phyloP scores from a whole-genome alignment of 2,113 vertebrate genomes.

The Panurus biarmicus region DNA sequence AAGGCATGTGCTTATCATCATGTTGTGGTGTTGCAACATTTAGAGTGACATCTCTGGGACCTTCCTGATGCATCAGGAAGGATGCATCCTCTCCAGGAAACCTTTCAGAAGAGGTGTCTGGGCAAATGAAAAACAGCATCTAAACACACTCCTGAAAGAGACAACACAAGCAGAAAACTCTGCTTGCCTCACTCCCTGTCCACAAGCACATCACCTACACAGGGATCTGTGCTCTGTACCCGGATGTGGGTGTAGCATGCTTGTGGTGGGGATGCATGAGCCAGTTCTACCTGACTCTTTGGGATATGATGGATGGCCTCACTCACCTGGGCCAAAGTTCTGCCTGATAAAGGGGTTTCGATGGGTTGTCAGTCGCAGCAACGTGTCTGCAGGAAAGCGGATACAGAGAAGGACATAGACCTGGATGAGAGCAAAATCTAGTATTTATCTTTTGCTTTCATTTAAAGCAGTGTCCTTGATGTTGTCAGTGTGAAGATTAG shows the following conservation, averaged over 20 bases:
- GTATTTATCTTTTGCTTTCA: not conserved
- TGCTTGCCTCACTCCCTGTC: not conserved
- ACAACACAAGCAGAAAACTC: not conserved
- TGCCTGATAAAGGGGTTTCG: not conserved
- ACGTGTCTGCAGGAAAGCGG: not conserved
- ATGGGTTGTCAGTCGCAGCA: not conserved
- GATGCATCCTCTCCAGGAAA: not conserved
- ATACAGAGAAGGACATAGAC: not conserved
- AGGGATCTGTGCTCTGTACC: not conserved
- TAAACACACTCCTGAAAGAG: not conserved
- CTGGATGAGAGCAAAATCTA: not conserved
- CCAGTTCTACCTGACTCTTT: not conserved
- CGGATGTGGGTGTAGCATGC: not conserved
- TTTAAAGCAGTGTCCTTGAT: not conserved
- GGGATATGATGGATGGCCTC: not conserved
- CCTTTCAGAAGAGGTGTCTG: not conserved
- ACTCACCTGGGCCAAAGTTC: not conserved
- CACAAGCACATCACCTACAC: fast-evolving
- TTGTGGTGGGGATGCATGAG: not conserved
- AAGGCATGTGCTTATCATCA: not conserved
- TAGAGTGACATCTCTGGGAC: not conserved
- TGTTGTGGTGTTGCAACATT: not conserved
- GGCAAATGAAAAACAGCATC: not conserved
- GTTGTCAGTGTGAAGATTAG: not conserved
- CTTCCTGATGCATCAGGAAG: not conserved